phyloP scores from a whole-genome alignment of 2,797 vertebrate species.

The Acanthiza pusilla region DNA sequence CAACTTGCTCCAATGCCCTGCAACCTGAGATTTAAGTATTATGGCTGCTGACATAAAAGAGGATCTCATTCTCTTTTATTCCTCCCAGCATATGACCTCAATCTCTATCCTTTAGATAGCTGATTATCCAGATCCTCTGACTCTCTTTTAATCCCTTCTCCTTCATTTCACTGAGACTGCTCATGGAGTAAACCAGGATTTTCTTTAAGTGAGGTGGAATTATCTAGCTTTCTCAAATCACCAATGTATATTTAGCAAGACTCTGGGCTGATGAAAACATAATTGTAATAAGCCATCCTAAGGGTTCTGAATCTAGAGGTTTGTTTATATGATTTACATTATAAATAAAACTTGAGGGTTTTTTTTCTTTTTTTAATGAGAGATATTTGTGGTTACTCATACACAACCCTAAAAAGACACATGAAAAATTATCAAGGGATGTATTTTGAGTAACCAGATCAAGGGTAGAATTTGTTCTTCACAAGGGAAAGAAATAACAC shows the following conservation, averaged over 20 bases:
- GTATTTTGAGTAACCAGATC: background rate
- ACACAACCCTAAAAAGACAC: background rate
- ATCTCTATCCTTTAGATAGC: background rate
- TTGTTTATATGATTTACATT: background rate
- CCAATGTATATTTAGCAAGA: background rate
- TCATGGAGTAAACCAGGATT: background rate
- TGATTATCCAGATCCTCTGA: slow-evolving; percentile 31
- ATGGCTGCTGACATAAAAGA: background rate
- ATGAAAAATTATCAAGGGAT: background rate
- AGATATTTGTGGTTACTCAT: background rate
- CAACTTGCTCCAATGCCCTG: background rate
- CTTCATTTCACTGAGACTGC: slow-evolving; percentile 9
- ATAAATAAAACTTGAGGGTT: background rate
- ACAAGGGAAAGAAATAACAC: background rate
- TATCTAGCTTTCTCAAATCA: slow-evolving; percentile 8
- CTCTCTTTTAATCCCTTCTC: slow-evolving; percentile 12
- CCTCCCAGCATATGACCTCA: background rate
- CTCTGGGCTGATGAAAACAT: background rate
- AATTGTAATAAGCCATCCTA: background rate
- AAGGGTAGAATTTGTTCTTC: background rate
- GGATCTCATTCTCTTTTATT: slow-evolving; percentile 28
- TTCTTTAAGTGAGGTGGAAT: background rate
- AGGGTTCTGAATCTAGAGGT: background rate
- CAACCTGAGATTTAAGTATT: slow-evolving; percentile 8
- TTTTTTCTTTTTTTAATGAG: background rate